phyloP scores from a whole-genome alignment of 2,888 invertebrate genomes.

The Aphelenchoides bicaudatus region DNA sequence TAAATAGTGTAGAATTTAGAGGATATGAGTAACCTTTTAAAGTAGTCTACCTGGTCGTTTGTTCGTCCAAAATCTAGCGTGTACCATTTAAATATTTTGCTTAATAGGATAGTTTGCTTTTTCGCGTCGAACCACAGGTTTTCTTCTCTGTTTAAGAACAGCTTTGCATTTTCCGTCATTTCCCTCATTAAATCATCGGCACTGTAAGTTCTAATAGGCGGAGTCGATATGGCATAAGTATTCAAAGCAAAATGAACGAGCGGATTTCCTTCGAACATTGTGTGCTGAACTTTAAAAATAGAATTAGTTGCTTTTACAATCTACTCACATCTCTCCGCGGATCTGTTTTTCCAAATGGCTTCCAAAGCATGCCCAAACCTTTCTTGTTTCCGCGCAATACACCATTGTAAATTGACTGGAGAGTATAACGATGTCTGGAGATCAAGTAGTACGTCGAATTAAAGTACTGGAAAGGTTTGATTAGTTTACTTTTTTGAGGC shows the following conservation, averaged over 20 bases:
- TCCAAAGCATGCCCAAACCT: constrained; percentile 62
- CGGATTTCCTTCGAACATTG: constrained; percentile 62
- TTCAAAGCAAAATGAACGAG: constrained; percentile 64
- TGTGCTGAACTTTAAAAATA: constrained; percentile 33
- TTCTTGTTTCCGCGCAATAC: constrained; percentile 63
- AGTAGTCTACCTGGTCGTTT: constrained; percentile 39
- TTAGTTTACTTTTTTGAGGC: neutral
- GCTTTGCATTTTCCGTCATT: constrained; percentile 31
- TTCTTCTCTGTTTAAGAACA: constrained; percentile 61
- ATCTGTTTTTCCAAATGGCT: constrained; percentile 63
- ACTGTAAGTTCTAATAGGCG: constrained; percentile 63
- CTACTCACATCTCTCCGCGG: constrained; percentile 60
- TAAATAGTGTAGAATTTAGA: constrained; percentile 7
- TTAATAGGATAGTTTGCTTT: constrained; percentile 60
- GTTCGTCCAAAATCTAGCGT: constrained; percentile 62
- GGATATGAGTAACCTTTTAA: constrained; percentile 14
- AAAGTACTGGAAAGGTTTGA: constrained; percentile 62
- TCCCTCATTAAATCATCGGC: constrained; percentile 42
- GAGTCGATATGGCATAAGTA: constrained; percentile 64
- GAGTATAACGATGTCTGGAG: constrained; percentile 63
- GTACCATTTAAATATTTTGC: constrained; percentile 65
- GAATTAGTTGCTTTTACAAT: neutral
- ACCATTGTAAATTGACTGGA: constrained; percentile 65
- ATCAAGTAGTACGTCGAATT: constrained; percentile 64
- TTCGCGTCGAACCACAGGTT: constrained; percentile 60